phyloP scores from a whole-genome alignment of 1,140 invertebrate species.

The Brachionus plicatilis region DNA sequence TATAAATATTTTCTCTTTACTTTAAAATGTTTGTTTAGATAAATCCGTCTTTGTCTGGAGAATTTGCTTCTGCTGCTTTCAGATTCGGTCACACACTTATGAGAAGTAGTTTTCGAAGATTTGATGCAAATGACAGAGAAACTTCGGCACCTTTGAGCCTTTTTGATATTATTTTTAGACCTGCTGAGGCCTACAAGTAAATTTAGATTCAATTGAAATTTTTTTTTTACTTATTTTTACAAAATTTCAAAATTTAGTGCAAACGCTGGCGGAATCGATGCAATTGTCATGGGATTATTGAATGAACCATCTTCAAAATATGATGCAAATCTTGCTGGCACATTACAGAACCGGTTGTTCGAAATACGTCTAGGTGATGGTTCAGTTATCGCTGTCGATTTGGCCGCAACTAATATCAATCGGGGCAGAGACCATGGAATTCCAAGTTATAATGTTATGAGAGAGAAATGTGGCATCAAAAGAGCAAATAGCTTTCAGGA shows the following conservation, averaged over 20 bases:
- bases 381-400: constrained; percentile 59
- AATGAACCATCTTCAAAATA: constrained; percentile 37
- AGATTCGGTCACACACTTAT: constrained; percentile 65
- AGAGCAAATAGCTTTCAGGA: constrained; percentile 21
- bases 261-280: constrained; percentile 12
- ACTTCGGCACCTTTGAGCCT: background rate
- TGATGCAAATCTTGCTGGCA: constrained; percentile 3
- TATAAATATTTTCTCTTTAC: background rate
- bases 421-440: constrained; percentile 86
- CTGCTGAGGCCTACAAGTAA: constrained; percentile 32
- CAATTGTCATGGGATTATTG: constrained; percentile 4
- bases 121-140: constrained; percentile 12
- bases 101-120: constrained; percentile 42
- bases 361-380: constrained; percentile 19
- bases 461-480: constrained; percentile 65
- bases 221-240: background rate
- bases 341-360: constrained; percentile 20
- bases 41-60: constrained; percentile 63
- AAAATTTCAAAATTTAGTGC: background rate
- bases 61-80: constrained; percentile 63
- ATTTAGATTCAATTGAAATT: background rate
- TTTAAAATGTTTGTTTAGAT: constrained; percentile 44
- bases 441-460: constrained; percentile 80
- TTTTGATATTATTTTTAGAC: constrained; percentile 31
- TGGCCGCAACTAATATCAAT: constrained; percentile 94